Percentiles rank a stretch among this genome's conserved stretches.
Evolutionary conservation across 2,888 invertebrate species (phyloP).

Genomic region (Odontocolon sp.): DNA sequence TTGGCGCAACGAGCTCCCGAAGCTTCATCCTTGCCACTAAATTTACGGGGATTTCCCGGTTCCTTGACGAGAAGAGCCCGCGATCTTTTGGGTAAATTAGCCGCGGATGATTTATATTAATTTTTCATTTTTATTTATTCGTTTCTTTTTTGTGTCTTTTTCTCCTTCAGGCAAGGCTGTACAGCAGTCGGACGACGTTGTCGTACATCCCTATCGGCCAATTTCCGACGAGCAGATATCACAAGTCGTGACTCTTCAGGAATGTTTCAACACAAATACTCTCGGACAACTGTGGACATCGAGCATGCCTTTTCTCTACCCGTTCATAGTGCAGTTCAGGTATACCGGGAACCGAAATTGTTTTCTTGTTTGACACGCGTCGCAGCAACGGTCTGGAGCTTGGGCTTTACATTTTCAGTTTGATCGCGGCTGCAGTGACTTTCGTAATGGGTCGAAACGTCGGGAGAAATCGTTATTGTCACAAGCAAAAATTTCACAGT

Average conservation of each 20-base stretch:
- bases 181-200: constrained; percentile 36
- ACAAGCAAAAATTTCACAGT: constrained; percentile 75
- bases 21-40: constrained; percentile 78
- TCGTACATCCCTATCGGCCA: constrained; percentile 74
- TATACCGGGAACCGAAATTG: constrained; percentile 57
- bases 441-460: constrained; percentile 83
- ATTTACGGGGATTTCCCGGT: constrained; percentile 80
- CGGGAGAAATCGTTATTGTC: constrained; percentile 76
- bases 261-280: constrained; percentile 82
- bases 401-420: constrained; percentile 78
- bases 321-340: constrained; percentile 83
- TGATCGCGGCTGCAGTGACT: constrained; percentile 83
- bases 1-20: constrained; percentile 77
- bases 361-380: neutral
- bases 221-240: constrained; percentile 81
- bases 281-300: constrained; percentile 83
- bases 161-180: too few relatives aligned
- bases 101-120: too few relatives aligned
- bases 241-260: constrained; percentile 82
- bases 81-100: constrained; percentile 76
- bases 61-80: constrained; percentile 76
- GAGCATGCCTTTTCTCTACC: constrained; percentile 83
- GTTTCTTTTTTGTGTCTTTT: too few relatives aligned
- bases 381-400: neutral
- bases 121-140: too few relatives aligned